These are phyloP conservation scores for Cerastoderma edule DNA, from an alignment of 2,888 invertebrate species.

Conservation along the genomic window DNA sequence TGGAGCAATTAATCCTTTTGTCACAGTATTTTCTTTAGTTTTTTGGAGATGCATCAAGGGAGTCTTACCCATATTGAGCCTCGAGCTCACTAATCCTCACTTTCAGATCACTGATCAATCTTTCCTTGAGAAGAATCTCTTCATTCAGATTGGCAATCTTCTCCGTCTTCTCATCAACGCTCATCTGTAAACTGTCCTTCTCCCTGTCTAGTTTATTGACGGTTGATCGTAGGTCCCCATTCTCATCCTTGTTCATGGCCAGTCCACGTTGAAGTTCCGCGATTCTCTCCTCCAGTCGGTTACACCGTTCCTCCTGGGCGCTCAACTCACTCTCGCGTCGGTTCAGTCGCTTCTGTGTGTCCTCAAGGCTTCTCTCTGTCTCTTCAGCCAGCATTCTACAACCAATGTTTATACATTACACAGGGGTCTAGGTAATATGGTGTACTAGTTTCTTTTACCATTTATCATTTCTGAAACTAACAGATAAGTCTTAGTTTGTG, in stretches of 20 bases:
- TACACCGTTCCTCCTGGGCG: conserved; percentile 72
- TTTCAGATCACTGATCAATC: conserved; percentile 77
- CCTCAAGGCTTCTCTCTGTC: conserved; percentile 80
- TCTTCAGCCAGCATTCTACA: conserved; percentile 81
- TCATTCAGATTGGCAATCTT: conserved; percentile 77
- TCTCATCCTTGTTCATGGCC: conserved; percentile 76
- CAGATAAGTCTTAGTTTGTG: no score
- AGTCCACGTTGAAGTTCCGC: conserved; percentile 65
- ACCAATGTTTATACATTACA: neutral
- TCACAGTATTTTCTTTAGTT: no score
- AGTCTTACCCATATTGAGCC: conserved; percentile 80
- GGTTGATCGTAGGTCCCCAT: conserved; percentile 73
- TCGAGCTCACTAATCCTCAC: conserved; percentile 77
- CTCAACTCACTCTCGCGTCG: conserved; percentile 79
- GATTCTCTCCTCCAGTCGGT: conserved; percentile 75
- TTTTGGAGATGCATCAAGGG: no score
- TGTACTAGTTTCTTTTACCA: no score
- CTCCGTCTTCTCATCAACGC: conserved; percentile 82
- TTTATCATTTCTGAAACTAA: no score
- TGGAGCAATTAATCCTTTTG: no score
- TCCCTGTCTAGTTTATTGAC: conserved; percentile 81
- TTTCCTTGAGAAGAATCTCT: conserved; percentile 77
- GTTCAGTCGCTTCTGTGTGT: conserved; percentile 75
- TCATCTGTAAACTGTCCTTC: conserved; percentile 81
- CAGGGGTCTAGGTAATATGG: no score